These are phyloP conservation scores for Coelopa pilipes DNA, from an alignment of 2,888 invertebrate species.

Conservation along the genomic window DNA sequence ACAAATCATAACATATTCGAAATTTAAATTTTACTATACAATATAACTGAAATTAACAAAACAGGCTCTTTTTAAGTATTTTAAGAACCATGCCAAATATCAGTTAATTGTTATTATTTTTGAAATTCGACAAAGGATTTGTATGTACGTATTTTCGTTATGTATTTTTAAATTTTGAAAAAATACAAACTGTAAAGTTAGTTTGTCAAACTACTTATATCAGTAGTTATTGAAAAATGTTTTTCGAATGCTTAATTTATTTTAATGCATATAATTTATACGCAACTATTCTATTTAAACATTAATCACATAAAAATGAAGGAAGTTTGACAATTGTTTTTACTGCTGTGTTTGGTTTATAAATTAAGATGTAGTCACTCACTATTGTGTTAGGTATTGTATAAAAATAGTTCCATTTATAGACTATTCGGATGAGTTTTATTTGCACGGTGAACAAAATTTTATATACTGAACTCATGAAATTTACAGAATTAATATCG, in stretches of 20 bases:
- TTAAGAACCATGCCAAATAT: constrained; percentile 12
- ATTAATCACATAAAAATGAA: constrained; percentile 46
- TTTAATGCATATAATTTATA: constrained; percentile 7
- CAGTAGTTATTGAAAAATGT: not conserved
- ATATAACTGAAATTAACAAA: constrained; percentile 14
- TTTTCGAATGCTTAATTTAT: constrained; percentile 1
- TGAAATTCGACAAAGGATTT: constrained; percentile 11
- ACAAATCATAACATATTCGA: constrained; percentile 25
- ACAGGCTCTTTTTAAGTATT: constrained; percentile 1
- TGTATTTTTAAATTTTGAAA: constrained; percentile 11
- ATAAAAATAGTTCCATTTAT: no score
- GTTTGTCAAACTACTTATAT: not conserved
- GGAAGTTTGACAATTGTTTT: constrained; percentile 44
- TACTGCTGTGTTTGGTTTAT: constrained; percentile 1
- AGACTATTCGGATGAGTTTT: not conserved
- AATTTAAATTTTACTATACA: constrained; percentile 29
- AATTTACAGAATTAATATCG: not conserved
- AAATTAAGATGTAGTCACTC: not conserved
- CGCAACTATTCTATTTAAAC: not conserved
- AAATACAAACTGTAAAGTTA: no score
- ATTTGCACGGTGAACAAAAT: not conserved
- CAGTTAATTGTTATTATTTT: not conserved
- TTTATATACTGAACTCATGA: not conserved
- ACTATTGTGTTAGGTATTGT: no score
- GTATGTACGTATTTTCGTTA: constrained; percentile 25